phyloP scores from a whole-genome alignment of 1,140 invertebrate species.

The Samia ricini region DNA sequence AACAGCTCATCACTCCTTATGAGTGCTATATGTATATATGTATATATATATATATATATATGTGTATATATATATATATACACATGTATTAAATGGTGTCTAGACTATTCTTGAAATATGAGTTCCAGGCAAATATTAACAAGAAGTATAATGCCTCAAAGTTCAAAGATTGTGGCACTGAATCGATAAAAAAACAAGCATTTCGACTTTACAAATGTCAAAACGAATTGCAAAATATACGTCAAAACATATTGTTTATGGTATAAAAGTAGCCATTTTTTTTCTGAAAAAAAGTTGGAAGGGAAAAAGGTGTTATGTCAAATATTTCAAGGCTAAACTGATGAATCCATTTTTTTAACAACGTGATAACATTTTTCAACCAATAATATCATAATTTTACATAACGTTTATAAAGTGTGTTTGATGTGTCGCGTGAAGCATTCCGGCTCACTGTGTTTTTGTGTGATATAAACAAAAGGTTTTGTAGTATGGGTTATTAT shows the following conservation, averaged over 20 bases:
- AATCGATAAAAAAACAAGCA: not conserved
- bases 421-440: constrained; percentile 28
- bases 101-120: no score
- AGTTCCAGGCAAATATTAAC: no score
- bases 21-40: no score
- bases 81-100: no score
- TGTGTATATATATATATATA: no score
- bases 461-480: constrained; percentile 5
- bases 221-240: not conserved
- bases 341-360: constrained; percentile 67
- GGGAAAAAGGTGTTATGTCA: constrained; percentile 73
- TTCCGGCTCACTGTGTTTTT: constrained; percentile 8
- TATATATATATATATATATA: no score
- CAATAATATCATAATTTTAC: constrained; percentile 40
- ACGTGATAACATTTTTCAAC: constrained; percentile 60
- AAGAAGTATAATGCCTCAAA: no score
- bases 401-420: constrained; percentile 18
- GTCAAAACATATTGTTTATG: constrained; percentile 22
- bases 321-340: constrained; percentile 73
- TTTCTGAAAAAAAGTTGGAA: constrained; percentile 63
- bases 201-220: not conserved
- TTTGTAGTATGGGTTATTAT: constrained; percentile 70
- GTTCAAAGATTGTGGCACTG: not conserved
- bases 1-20: no score
- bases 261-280: constrained; percentile 55